Evolutionary conservation across 2,113 vertebrate genomes (phyloP), one percentile per base, ranked within the genome.

Genomic region (Gallinago paraguaiae): DNA sequence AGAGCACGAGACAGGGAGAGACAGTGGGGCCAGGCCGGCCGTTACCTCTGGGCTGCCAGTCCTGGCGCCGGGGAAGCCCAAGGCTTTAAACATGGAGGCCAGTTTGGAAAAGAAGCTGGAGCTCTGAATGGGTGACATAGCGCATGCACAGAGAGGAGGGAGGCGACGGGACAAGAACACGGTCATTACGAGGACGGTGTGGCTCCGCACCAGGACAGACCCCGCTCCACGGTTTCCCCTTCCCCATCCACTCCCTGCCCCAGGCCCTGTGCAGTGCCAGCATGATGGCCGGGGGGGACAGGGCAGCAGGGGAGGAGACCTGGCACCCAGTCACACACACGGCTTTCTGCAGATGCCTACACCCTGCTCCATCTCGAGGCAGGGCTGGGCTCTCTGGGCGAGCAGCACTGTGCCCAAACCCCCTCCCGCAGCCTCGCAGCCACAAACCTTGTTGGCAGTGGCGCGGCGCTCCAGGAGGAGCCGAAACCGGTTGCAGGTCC

Each of bases 401-500:
- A 33, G 45, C 6, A 0, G 45, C 20, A n/a, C 30, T 1, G 2
- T 13, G 19, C 77, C 68, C 0, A 0, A 6, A 10, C n/a, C 10
- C 31, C 2, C 0, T 17, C 53, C 90, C 11, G 18, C 4, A 0
- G 11, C 37, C 60, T 37, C 48, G 11, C 20, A 25, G 43, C 45
- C n/a, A 33, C 35, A 11, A 95, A 99, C 99, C 99, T 98, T 98
- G 71, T 88, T 98, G 85, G 97, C 96, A 0, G 48, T 57, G 19
- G 98, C 95, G 43, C 99, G 98, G 83, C 97, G 98, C 87, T 99
- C 99, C 90, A 99, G 91, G 78, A 99, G 98, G 54, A 99, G 98
- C 33, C 99, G 98, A 98, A 99, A 99, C 17, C 93, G 98, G 97
- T 99, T 99, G 89, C 97, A 97, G 5, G 99, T 99, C 57, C 97